A percentile compares a stretch with the other conserved stretches of the same genome.
These are phyloP conservation scores for Chrysoperla carnea DNA, from an alignment of 1,140 invertebrate genomes.

Conservation along the genomic window DNA sequence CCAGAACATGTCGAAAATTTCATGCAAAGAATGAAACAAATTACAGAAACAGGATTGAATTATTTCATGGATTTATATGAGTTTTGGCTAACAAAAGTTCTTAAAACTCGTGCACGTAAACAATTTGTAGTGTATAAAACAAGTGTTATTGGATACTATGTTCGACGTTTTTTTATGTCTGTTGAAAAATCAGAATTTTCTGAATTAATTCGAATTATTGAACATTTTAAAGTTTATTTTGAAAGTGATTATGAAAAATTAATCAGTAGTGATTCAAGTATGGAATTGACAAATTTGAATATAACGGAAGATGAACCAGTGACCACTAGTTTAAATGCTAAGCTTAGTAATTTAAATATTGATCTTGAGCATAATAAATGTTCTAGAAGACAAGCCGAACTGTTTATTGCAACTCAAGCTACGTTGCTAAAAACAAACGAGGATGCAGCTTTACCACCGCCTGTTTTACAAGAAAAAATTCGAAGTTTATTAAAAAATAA, in stretches of 20 bases:
- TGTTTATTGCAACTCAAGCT: conserved; percentile 72
- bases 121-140: conserved; percentile 19
- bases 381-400: conserved; percentile 72
- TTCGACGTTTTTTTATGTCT: conserved; percentile 58
- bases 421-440: conserved; percentile 65
- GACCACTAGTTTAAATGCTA: conserved; percentile 15
- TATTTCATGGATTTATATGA: conserved; percentile 42
- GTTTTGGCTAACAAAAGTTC: conserved; percentile 28
- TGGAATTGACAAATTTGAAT: conserved; percentile 6
- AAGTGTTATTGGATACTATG: conserved; percentile 40
- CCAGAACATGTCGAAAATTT: conserved; percentile 28
- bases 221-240: conserved; percentile 43
- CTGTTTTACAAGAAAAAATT: conserved; percentile 56
- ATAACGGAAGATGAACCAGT: conserved; percentile 17
- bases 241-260: conserved; percentile 22
- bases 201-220: conserved; percentile 50
- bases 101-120: conserved; percentile 15
- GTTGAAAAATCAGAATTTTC: conserved; percentile 70
- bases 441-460: conserved; percentile 53
- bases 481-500: conserved; percentile 59
- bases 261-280: not conserved
- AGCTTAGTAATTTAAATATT: conserved; percentile 16
- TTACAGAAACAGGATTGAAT: conserved; percentile 35
- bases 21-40: conserved; percentile 28
- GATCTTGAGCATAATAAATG: conserved; percentile 36